Percentiles rank a stretch among this genome's conserved stretches.
These are phyloP conservation scores for Phalera bucephala DNA, from an alignment of 2,888 invertebrate genomes.

Conservation along the genomic window DNA sequence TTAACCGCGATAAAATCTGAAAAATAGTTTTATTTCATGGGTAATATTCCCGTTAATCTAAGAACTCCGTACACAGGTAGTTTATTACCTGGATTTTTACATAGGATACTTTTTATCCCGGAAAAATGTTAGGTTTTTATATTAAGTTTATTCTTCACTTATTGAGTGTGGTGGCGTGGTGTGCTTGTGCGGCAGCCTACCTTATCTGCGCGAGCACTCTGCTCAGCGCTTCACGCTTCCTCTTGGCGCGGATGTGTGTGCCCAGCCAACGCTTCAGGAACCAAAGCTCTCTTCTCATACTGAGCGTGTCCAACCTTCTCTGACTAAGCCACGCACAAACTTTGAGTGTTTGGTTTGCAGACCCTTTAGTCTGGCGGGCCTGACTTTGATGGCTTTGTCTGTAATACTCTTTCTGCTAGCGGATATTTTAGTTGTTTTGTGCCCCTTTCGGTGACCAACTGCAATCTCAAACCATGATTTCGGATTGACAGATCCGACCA, in stretches of 20 bases:
- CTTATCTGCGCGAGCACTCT: conserved; percentile 98
- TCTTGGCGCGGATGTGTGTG: conserved; percentile 99
- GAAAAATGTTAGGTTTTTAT: too few species aligned
- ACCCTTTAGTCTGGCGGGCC: conserved; percentile 95
- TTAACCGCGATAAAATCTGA: too few species aligned
- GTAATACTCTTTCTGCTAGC: conserved; percentile 89
- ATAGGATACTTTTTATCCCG: too few species aligned
- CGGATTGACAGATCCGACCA: conserved; percentile 71
- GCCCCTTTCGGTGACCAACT: conserved; percentile 96
- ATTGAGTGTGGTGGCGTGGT: conserved; percentile 81
- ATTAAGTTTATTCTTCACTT: conserved; percentile 59
- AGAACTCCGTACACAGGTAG: too few species aligned
- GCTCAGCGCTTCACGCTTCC: conserved; percentile 99
- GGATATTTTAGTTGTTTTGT: conserved; percentile 95
- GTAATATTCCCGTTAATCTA: too few species aligned
- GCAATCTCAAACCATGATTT: conserved; percentile 88
- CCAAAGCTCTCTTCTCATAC: conserved; percentile 99
- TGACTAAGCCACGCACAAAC: conserved; percentile 97
- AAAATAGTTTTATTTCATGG: too few species aligned
- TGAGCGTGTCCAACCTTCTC: conserved; percentile 99
- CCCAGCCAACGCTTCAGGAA: conserved; percentile 98
- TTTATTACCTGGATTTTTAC: too few species aligned
- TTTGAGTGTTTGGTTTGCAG: conserved; percentile 96
- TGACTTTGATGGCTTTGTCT: conserved; percentile 89
- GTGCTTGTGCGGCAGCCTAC: conserved; percentile 93